Percentiles rank a stretch among this genome's conserved stretches.
Conservation (phyloP, 2,113 vertebrate genomes). For the Cebus imitator region DNA sequence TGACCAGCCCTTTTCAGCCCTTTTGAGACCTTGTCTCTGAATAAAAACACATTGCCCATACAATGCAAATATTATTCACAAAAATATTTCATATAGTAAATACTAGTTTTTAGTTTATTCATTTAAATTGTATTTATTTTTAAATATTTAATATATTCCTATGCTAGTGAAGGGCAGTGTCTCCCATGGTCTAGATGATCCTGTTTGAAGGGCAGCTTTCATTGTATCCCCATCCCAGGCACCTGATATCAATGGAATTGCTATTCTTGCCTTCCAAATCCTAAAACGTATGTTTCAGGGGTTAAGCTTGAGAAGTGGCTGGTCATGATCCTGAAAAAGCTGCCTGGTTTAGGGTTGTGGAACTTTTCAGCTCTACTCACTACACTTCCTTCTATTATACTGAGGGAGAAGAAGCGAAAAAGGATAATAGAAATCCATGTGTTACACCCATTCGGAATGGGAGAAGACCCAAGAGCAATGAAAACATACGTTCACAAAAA, state of each 20-base stretch:
- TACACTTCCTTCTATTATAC: neutral
- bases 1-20: neutral
- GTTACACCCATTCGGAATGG: neutral
- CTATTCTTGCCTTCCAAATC: too few relatives aligned
- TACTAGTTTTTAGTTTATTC: neutral
- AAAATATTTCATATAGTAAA: neutral
- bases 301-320: neutral
- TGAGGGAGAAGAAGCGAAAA: neutral
- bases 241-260: neutral
- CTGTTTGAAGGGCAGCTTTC: neutral
- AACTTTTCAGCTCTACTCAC: neutral
- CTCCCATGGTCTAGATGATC: neutral
- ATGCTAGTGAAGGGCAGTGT: neutral
- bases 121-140: neutral
- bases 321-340: neutral
- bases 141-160: neutral
- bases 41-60: neutral
- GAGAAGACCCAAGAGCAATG: neutral
- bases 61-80: neutral
- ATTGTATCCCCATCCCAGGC: neutral
- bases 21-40: neutral
- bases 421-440: neutral
- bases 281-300: neutral
- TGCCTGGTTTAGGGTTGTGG: neutral
- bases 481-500: neutral